phyloP scores from a whole-genome alignment of 2,888 invertebrate species.

The Actias luna region DNA sequence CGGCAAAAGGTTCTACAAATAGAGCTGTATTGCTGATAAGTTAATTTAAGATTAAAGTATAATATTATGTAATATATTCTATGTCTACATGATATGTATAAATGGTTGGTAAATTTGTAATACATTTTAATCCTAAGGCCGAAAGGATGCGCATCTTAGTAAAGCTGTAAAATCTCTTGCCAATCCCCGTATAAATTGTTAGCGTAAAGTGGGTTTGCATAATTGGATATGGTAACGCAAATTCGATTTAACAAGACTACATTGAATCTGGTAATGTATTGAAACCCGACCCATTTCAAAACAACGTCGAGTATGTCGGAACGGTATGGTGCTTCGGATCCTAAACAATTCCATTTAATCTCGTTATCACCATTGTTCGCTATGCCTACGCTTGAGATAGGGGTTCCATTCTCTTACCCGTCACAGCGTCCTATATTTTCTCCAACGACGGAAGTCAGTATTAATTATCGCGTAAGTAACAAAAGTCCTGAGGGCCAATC shows the following conservation, averaged over 20 bases:
- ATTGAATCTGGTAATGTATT: slow-evolving; percentile 7
- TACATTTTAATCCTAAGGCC: background rate
- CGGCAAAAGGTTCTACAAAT: no score
- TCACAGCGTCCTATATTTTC: slow-evolving; percentile 27
- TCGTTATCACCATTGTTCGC: slow-evolving; percentile 35
- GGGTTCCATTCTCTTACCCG: slow-evolving; percentile 32
- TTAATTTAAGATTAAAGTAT: no score
- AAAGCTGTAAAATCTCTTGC: background rate
- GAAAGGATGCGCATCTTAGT: background rate
- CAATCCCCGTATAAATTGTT: background rate
- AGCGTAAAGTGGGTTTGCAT: background rate
- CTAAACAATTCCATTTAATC: slow-evolving; percentile 34
- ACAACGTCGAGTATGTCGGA: slow-evolving; percentile 14
- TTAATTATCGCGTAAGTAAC: slow-evolving; percentile 58
- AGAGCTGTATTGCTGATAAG: no score
- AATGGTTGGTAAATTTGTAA: background rate
- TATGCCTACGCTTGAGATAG: slow-evolving; percentile 34
- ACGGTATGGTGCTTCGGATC: slow-evolving; percentile 24
- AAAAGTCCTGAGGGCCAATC: slow-evolving; percentile 58
- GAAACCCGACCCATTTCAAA: slow-evolving; percentile 4
- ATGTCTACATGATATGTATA: no score
- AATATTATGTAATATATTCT: no score
- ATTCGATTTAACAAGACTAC: background rate
- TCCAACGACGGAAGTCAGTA: slow-evolving; percentile 44
- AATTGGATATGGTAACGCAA: slow-evolving; percentile 8